These are phyloP conservation scores for Heteropelma amictum DNA, from an alignment of 2,888 invertebrate genomes.

Conservation along the genomic window DNA sequence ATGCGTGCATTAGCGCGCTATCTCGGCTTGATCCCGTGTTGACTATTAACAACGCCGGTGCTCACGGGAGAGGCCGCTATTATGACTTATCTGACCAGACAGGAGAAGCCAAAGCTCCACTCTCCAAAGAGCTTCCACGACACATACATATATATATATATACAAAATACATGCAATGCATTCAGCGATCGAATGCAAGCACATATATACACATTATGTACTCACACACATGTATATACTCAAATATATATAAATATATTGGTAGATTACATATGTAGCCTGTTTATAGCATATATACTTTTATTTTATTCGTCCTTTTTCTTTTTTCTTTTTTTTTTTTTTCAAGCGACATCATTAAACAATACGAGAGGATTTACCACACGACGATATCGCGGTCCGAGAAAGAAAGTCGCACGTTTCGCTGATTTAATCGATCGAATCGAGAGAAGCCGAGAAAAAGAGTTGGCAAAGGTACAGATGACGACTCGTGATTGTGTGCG, in stretches of 20 bases:
- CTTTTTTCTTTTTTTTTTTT: conserved; percentile 37
- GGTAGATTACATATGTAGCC: no score
- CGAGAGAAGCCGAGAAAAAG: conserved; percentile 11
- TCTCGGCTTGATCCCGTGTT: conserved; percentile 74
- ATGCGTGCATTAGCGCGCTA: conserved; percentile 77
- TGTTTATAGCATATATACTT: no score
- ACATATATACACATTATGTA: conserved; percentile 2
- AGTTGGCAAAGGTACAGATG: background rate
- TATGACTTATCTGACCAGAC: conserved; percentile 73
- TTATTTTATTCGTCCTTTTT: no score
- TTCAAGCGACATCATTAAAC: conserved; percentile 63
- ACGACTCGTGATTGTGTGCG: background rate
- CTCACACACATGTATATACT: background rate
- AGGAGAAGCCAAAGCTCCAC: conserved; percentile 51
- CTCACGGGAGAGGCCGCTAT: conserved; percentile 67
- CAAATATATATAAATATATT: background rate
- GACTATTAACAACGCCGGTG: conserved; percentile 74
- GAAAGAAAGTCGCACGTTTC: conserved; percentile 51
- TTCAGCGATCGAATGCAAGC: conserved; percentile 31
- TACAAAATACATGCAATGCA: conserved; percentile 29
- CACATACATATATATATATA: conserved; percentile 8
- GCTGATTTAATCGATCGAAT: conserved; percentile 42
- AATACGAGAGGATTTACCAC: conserved; percentile 52
- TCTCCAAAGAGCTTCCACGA: conserved; percentile 41
- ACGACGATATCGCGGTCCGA: background rate